phyloP scores from a whole-genome alignment of 2,113 vertebrate species.

The Muntiacus reevesi region DNA sequence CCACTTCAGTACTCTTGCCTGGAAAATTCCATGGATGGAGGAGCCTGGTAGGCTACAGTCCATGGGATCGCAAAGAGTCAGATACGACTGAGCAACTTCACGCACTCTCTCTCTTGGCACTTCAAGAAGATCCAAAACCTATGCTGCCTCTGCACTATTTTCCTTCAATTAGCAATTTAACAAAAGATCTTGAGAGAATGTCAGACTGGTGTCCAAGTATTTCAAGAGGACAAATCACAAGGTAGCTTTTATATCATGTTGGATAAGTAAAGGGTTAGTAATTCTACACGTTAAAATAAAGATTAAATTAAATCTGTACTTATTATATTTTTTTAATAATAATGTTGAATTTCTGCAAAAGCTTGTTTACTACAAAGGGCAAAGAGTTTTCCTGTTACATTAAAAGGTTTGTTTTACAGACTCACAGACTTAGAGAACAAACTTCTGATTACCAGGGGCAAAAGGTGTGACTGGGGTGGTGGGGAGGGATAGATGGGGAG shows the following conservation, averaged over 20 bases:
- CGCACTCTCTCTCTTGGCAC: not conserved
- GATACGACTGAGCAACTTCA: not conserved
- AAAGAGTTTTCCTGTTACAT: not conserved
- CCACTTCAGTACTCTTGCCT: not conserved
- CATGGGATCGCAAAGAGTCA: not conserved
- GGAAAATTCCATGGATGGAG: not conserved
- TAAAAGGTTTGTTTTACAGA: not conserved
- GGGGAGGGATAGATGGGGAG: not conserved
- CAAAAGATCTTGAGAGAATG: not conserved
- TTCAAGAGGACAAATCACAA: not conserved
- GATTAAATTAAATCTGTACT: not conserved
- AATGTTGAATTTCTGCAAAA: not conserved
- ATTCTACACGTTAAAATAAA: not conserved
- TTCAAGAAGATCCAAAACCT: not conserved
- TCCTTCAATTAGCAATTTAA: not conserved
- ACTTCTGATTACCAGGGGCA: not conserved
- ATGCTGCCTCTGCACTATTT: not conserved
- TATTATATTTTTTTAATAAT: not conserved
- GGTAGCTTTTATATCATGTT: not conserved
- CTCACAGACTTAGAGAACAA: not conserved
- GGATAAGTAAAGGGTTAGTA: not conserved
- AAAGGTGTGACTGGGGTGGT: rapidly evolving
- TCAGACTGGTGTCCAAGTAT: not conserved
- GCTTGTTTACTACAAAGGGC: not conserved
- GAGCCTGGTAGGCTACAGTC: not conserved